Evolutionary conservation across 2,888 invertebrate species (phyloP), one percentile per base, ranked within the genome.

Genomic region (Synergus itoensis): DNA sequence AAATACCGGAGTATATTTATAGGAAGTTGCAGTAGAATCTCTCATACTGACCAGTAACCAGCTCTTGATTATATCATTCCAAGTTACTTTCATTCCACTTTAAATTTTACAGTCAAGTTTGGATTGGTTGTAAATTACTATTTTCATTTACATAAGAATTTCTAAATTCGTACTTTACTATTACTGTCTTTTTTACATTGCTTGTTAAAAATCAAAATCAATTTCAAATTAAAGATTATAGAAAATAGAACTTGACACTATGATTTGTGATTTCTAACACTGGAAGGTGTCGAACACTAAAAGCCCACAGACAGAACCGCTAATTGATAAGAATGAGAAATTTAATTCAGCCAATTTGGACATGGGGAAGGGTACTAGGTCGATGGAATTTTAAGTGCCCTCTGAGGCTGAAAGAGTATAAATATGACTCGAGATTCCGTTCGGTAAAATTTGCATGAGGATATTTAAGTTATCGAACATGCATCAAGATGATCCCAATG

Each of bases 401-500:
- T 73, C 36, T 36, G 36, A 36, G 36, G 48, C 28, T 48, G 36
- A 36, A 48, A 53, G 28, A 69, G 28, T 48, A 69, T 48, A 48
- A 69, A 48, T 69, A 69, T 67, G 67, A 67, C 67, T 67, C 14
- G 21, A 18, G 67, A 67, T 73, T 73, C 73, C 53, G 73, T 48
- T 73, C 36, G 5, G 48, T 45, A 36, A 53, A 53, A 73, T 73
- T 73, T 73, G 53, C 73, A 73, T 73, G 36, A 16, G 48, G 73
- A 73, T 73, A 73, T 73, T 73, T 53, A 73, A 73, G 48, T 73
- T 73, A 53, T 73, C 73, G 73, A 73, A 73, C 65, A 65, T 65
- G 65, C 48, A 73, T 73, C 48, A 48, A 21, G 73, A 73, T 73
- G 73, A 53, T 73, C 48, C 16, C 14, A 48, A 53, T 14, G 48